Evolutionary conservation across 2,888 invertebrate genomes (phyloP).

Genomic region (Phortica okadai): DNA sequence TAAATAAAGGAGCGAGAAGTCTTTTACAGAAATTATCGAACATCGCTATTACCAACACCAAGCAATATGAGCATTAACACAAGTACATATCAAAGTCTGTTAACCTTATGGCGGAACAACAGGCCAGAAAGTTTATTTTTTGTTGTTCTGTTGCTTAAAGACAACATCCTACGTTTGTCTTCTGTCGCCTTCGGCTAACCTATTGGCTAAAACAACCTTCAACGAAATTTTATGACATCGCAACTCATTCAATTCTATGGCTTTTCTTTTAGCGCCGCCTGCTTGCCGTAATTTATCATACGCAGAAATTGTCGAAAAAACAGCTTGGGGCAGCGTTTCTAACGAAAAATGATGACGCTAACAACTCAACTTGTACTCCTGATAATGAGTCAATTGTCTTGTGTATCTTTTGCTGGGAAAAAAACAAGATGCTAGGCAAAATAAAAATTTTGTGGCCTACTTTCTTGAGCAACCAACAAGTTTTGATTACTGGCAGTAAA

Average conservation of each 20-base stretch:
- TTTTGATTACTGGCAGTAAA: constrained; percentile 7
- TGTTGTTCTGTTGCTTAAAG: constrained; percentile 48
- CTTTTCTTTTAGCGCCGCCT: constrained; percentile 22
- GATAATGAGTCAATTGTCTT: constrained; percentile 59
- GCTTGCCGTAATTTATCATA: constrained; percentile 60
- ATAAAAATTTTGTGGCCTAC: constrained; percentile 1
- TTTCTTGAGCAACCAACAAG: neutral
- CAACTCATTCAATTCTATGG: constrained; percentile 13
- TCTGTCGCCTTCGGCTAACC: constrained; percentile 33
- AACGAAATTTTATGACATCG: constrained; percentile 37
- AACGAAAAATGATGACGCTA: constrained; percentile 4
- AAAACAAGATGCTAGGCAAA: neutral
- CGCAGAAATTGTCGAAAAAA: neutral
- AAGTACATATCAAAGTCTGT: constrained; percentile 45
- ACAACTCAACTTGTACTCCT: constrained; percentile 16
- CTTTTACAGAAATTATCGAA: neutral
- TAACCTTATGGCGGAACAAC: constrained; percentile 65
- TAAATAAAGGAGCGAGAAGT: neutral
- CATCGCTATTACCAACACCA: neutral
- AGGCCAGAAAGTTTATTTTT: too few relatives aligned
- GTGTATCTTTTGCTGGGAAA: neutral
- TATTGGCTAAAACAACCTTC: too few relatives aligned
- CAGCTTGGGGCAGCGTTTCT: neutral
- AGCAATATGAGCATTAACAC: neutral
- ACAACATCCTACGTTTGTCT: constrained; percentile 14